These are phyloP conservation scores for Caenorhabditis brenneri DNA, from an alignment of 1,140 invertebrate genomes.

Conservation along the genomic window DNA sequence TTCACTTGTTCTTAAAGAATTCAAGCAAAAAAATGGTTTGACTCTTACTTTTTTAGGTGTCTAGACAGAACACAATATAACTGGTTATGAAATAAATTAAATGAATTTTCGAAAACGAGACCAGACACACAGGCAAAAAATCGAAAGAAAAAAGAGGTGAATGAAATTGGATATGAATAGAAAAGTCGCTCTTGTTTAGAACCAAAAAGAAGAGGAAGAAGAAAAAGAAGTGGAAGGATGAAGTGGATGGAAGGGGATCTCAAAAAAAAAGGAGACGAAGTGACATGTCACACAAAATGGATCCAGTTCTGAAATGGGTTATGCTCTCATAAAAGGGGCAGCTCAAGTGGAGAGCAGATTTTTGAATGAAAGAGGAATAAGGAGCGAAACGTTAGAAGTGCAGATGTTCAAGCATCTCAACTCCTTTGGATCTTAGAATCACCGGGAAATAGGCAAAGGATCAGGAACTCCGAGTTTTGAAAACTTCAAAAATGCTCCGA, in stretches of 20 bases:
- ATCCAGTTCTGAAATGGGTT: not conserved
- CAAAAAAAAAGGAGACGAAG: not conserved
- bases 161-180: slow-evolving; percentile 37
- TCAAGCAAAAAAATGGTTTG: too few species aligned
- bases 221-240: not conserved
- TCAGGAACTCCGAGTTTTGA: too few species aligned
- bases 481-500: too few species aligned
- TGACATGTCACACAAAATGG: not conserved
- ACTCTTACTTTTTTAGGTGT: slow-evolving; percentile 1
- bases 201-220: not conserved
- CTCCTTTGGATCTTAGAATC: too few species aligned
- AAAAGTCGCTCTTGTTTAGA: not conserved
- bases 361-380: not conserved
- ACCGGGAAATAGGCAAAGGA: too few species aligned
- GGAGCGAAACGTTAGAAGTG: too few species aligned
- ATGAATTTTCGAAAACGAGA: not conserved
- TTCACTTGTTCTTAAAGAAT: too few species aligned
- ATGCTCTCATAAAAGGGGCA: not conserved
- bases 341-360: not conserved
- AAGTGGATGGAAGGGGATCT: not conserved
- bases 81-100: not conserved
- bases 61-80: not conserved
- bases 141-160: not conserved
- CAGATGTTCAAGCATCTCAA: too few species aligned
- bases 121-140: not conserved